phyloP scores from a whole-genome alignment of 2,797 vertebrate genomes.

The Lagorchestes hirsutus region DNA sequence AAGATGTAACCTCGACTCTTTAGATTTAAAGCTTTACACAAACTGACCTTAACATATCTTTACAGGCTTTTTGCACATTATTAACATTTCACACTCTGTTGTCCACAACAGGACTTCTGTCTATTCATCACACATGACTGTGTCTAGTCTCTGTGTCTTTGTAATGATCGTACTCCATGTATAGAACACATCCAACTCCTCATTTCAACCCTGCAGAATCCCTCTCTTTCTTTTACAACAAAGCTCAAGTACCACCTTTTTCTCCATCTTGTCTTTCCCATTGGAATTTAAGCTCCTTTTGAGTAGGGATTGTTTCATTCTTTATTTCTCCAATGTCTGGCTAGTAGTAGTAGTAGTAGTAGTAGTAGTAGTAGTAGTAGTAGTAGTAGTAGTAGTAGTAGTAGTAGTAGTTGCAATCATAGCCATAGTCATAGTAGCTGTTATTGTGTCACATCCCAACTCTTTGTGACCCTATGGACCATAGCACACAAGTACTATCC shows the following conservation, averaged over 20 bases:
- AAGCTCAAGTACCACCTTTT: neutral
- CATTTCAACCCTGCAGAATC: neutral
- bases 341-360: too few relatives aligned
- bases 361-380: neutral
- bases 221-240: neutral
- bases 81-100: neutral
- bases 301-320: neutral
- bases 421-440: neutral
- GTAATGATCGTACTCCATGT: neutral
- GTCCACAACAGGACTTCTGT: neutral
- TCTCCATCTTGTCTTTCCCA: neutral
- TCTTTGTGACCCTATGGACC: neutral
- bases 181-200: neutral
- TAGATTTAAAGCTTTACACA: neutral
- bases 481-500: neutral
- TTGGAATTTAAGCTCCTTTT: neutral
- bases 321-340: neutral
- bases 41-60: neutral
- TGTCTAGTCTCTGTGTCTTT: neutral
- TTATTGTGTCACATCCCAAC: neutral
- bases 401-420: too few relatives aligned
- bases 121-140: neutral
- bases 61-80: neutral
- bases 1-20: too few relatives aligned
- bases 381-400: neutral